A percentile compares a stretch with the other conserved stretches of the same genome.
phyloP scores from a whole-genome alignment of 2,797 vertebrate genomes.

The Cyprinodon diabolis region DNA sequence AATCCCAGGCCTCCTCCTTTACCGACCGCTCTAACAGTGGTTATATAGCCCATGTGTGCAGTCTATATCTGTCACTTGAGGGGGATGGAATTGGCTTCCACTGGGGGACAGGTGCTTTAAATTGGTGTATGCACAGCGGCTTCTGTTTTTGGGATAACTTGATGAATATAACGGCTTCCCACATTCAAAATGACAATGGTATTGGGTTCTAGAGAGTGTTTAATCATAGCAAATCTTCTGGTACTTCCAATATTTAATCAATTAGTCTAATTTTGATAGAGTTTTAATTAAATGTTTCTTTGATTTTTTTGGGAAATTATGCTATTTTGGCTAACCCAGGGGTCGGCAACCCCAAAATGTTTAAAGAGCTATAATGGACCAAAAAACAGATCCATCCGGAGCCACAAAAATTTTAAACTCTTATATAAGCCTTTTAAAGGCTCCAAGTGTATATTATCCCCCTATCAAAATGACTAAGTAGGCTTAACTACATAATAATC shows the following conservation, averaged over 20 bases:
- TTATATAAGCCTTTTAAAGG: too few relatives aligned
- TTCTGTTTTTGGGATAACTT: constrained; percentile 8
- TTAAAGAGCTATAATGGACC: too few relatives aligned
- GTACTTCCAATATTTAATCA: background rate
- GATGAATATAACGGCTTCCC: background rate
- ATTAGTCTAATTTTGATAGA: background rate
- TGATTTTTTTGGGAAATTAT: background rate
- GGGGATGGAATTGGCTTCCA: constrained; percentile 31
- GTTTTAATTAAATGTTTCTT: background rate
- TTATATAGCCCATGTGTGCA: constrained; percentile 47
- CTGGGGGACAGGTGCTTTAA: constrained; percentile 11
- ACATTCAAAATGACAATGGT: background rate
- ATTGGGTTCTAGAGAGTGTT: background rate
- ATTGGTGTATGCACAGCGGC: background rate
- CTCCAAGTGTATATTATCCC: too few relatives aligned
- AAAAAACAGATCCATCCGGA: too few relatives aligned
- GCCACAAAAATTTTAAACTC: too few relatives aligned
- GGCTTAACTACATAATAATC: too few relatives aligned
- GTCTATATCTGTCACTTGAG: constrained; percentile 61
- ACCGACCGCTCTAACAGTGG: constrained; percentile 44
- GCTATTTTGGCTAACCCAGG: background rate
- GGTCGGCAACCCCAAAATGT: too few relatives aligned
- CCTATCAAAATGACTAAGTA: too few relatives aligned
- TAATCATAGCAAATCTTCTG: background rate
- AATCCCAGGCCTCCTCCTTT: constrained; percentile 49